Evolutionary conservation across 2,888 invertebrate species (phyloP).

Genomic region (Linyphia triangularis): DNA sequence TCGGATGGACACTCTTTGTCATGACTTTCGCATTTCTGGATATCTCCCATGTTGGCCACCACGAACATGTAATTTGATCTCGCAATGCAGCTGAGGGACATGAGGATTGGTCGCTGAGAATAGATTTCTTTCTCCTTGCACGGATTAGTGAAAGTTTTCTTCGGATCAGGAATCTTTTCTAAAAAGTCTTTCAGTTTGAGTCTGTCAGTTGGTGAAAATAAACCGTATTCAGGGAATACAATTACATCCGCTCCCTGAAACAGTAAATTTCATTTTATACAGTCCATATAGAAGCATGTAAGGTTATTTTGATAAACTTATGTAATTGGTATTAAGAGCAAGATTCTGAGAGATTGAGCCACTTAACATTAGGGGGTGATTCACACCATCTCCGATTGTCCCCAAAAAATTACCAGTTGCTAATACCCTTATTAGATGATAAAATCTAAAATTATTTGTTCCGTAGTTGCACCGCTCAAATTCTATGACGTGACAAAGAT

Average conservation of each 20-base stretch:
- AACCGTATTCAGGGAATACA: conserved; percentile 79
- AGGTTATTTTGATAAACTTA: too few relatives aligned
- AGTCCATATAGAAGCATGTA: too few relatives aligned
- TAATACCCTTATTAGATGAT: too few relatives aligned
- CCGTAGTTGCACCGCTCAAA: too few relatives aligned
- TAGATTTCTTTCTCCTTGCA: conserved; percentile 5
- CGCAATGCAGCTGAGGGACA: conserved; percentile 83
- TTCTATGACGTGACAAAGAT: too few relatives aligned
- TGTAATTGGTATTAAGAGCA: too few relatives aligned
- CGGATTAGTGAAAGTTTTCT: not conserved
- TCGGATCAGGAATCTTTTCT: conserved; percentile 65
- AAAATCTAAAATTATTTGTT: too few relatives aligned
- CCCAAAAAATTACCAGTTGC: too few relatives aligned
- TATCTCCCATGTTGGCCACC: conserved; percentile 86
- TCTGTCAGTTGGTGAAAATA: conserved; percentile 70
- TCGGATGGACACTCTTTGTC: conserved; percentile 82
- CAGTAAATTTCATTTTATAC: too few relatives aligned
- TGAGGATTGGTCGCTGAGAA: conserved; percentile 72
- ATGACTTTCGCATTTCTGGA: conserved; percentile 82
- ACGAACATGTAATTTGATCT: conserved; percentile 83
- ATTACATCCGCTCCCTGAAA: conserved; percentile 78
- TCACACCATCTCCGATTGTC: too few relatives aligned
- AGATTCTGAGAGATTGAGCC: too few relatives aligned
- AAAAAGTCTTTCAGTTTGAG: conserved; percentile 35
- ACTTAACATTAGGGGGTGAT: too few relatives aligned